A percentile compares a stretch with the other conserved stretches of the same genome.
These are phyloP conservation scores for Erythrocercus mccallii DNA, from an alignment of 2,113 vertebrate genomes.

Conservation along the genomic window DNA sequence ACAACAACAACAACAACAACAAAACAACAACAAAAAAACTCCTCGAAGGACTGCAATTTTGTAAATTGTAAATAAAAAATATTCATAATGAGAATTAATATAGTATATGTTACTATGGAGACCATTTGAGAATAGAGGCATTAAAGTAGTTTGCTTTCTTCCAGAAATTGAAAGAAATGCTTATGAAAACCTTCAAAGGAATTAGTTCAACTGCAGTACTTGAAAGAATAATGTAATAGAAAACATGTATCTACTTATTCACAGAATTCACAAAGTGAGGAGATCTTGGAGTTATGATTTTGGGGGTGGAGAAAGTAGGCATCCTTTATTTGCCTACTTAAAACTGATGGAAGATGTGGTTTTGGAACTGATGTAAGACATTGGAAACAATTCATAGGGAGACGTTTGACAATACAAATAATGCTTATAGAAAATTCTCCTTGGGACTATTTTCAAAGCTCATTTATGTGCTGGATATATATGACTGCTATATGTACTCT, in stretches of 20 bases:
- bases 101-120: slow-evolving; percentile 19
- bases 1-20: too few species aligned
- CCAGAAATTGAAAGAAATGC: neutral
- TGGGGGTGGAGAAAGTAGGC: neutral
- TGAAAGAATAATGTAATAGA: neutral
- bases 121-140: slow-evolving; percentile 24
- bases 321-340: neutral
- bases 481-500: neutral
- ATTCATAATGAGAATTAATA: slow-evolving; percentile 8
- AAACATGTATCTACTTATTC: neutral
- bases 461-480: neutral
- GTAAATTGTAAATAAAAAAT: slow-evolving; percentile 22
- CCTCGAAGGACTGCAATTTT: neutral
- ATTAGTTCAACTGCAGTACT: neutral
- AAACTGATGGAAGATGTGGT: neutral
- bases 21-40: neutral
- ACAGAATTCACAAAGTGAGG: neutral
- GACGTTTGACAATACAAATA: neutral
- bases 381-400: neutral
- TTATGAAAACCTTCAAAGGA: slow-evolving; percentile 20
- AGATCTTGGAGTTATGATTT: neutral
- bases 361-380: neutral
- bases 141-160: slow-evolving; percentile 42
- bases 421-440: neutral
- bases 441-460: neutral